Evolutionary conservation across 1,140 invertebrate genomes (phyloP), one percentile per base, ranked within the genome.

Genomic region (Saxidomus purpurata): DNA sequence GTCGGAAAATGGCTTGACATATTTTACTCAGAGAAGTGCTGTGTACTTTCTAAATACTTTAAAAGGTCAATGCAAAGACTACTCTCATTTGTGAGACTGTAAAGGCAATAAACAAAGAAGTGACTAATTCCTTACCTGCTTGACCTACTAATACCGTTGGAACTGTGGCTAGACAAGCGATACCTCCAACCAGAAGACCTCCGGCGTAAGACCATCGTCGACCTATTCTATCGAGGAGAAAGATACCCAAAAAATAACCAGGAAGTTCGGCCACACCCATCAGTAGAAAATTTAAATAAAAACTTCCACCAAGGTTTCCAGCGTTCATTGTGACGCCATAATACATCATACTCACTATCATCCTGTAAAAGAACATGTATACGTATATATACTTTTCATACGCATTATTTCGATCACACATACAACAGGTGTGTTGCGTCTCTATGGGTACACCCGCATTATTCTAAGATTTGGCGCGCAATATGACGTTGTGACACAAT

Each of bases 221-320:
- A 9, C 94, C 93, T 13, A 93, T n/a, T 19, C 90, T 63, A 67
- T 91, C 87, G 34, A 93, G 36, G 0, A 90, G 43, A 1, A 97
- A 94, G 0, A 91, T 34, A 0, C 97, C 95, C 90, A 97, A 97
- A 0, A 96, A 95, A 92, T 98, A 98, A 1, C 97, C 97, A 0
- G 98, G 97, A 88, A 98, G 96, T 95, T 98, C 98, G 0, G 98
- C 97, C 3, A 97, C 94, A 0, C 97, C 98, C 25, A 80, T 90
- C 25, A 94, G 43, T 25, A 90, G 61, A 59, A 91, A 92, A 89
- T 93, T 94, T 28, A 93, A 47, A 88, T 96, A 96, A 89, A 94
- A 88, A 87, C 88, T 90, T 67, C 92, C 83, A 0, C 91, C 92
- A 0, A 94, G 84, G 31, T 87, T 83, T 19, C 90, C 93, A 17